Evolutionary conservation across 1,140 invertebrate species (phyloP), one percentile per base, ranked within the genome.

Genomic region (Drosophila serrata): DNA sequence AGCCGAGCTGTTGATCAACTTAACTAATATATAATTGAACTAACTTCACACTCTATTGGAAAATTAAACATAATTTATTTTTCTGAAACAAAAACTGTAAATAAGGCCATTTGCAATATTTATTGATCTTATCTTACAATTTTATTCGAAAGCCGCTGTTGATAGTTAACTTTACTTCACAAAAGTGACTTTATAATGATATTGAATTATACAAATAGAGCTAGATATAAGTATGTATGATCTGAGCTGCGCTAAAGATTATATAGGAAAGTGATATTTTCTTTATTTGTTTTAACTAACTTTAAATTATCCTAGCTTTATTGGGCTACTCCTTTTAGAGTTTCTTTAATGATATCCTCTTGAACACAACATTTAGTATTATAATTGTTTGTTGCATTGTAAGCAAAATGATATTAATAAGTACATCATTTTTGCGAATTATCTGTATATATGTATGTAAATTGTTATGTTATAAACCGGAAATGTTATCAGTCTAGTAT

Each of bases 41-140:
- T 29, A 51, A 33, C 29, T 29, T 33, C 12, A 33, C 17, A 33
- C 29, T 13, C 19, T 19, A 51, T 31, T 53, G 17, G 12, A n/a
- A 51, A 51, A 51, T 33, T 8, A 51, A 31, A 31, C 6, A 49
- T 19, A 12, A 13, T 49, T n/a, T 49, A 13, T 51, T 51, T 2
- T 12, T 31, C 17, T 33, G 6, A 6, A 7, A 33, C 8, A 9
- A 12, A 53, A 22, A 15, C 48, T 33, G 48, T 51, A 33, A 51
- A 51, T 51, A 51, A 35, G 49, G 49, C 48, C 29, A 51, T 51
- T 51, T 33, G 17, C 12, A 15, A 9, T 35, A 53, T 51, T 51
- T 13, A 19, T 51, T 51, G 29, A 15, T 19, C 12, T 33, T 33
- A 33, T 33, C 29, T 35, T 35, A 53, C 12, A 53, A 35, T 53